phyloP scores from a whole-genome alignment of 2,797 vertebrate species.

The Hydrolagus colliei region DNA sequence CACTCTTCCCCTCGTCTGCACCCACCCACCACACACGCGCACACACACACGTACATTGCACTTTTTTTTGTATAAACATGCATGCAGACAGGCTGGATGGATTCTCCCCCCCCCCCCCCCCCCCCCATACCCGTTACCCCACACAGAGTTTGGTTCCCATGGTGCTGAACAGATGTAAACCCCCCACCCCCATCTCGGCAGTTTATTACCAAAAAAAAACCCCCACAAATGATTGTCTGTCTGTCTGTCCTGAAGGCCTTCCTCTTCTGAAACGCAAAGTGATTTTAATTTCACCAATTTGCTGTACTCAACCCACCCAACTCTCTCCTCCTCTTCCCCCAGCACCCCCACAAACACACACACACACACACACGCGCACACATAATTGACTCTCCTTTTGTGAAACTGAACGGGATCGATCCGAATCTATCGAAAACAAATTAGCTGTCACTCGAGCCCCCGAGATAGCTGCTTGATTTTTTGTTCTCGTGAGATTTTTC shows the following conservation, averaged over 20 bases:
- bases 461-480: background rate
- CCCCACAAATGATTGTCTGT: slow-evolving; percentile 31
- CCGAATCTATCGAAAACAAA: slow-evolving; percentile 69
- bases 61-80: background rate
- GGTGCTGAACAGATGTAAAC: background rate
- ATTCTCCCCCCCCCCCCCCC: too few species aligned
- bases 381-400: background rate
- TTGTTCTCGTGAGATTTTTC: background rate
- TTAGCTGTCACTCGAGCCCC: slow-evolving; percentile 49
- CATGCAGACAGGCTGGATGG: background rate
- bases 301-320: slow-evolving; percentile 34
- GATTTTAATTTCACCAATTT: slow-evolving; percentile 74
- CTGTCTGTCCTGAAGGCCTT: slow-evolving; percentile 38
- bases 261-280: slow-evolving; percentile 43
- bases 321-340: slow-evolving; percentile 45
- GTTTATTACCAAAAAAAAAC: slow-evolving; percentile 37
- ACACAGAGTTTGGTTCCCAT: background rate
- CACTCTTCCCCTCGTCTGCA: background rate
- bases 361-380: too few species aligned
- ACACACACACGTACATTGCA: too few species aligned
- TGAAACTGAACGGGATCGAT: slow-evolving; percentile 60
- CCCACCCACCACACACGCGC: background rate
- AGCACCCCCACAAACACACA: too few species aligned
- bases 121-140: slow-evolving; percentile 9
- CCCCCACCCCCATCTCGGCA: background rate